Evolutionary conservation across 30 jellyfish, hydroid and myxozoan species (phyloP), one percentile per base, ranked within the genome.

Genomic region (Turritopsis dohrnii): DNA sequence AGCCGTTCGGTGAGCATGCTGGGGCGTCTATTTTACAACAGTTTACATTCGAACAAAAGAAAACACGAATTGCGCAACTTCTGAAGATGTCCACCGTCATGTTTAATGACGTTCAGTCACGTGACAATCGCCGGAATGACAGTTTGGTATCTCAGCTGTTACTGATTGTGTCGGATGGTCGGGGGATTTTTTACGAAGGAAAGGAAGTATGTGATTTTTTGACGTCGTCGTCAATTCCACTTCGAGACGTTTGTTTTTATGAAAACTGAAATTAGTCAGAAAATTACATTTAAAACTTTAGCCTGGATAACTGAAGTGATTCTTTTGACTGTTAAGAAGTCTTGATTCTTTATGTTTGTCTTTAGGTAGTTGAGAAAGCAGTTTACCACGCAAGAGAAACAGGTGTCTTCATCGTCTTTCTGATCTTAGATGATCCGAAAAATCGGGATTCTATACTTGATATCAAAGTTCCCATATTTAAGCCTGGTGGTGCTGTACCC

Each of bases 131-230:
- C 0, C 75, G 88, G 28, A 31, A 30, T 77, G 83, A 88, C 60
- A 29, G 79, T 21, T 90, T 80, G 74, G 72, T 89, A 0, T 92
- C 97, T 19, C 96, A 92, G 27, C 73, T 92, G 85, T 73, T 92
- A 17, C 83, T 92, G 25, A 94, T 94, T 28, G 95, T 94, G 18
- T 94, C 99, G 8, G 99, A 94, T 75, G 99, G 99, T 17, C 75
- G 99, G 19, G 99, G 99, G n/a, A 94, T 94, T 31, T 94, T 89
- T 74, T 88, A 86, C 52, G 99, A 94, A 84, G 99, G 99, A 24
- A 89, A 94, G 52, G 96, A 94, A 85, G 96, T 88, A 81, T 26
- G 84, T 1, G 27, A 1, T 3, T 41, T 41, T 41, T n/a, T n/a
- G n/a, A n/a, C n/a, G n/a, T n/a, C n/a, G n/a, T n/a, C n/a, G n/a